Evolutionary conservation across 1,140 invertebrate genomes (phyloP).

Genomic region (Colletes latitarsis): DNA sequence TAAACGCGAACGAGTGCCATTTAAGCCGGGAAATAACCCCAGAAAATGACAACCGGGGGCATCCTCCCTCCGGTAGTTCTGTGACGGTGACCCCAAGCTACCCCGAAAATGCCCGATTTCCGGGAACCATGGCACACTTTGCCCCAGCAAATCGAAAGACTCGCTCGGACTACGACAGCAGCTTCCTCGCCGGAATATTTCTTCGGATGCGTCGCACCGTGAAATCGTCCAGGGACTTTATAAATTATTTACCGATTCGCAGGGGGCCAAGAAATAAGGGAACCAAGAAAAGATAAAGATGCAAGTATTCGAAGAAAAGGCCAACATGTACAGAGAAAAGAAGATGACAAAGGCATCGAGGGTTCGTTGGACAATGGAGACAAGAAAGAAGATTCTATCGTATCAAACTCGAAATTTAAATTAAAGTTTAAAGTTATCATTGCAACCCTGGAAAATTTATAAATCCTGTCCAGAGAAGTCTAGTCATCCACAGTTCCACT

Average conservation of each 20-base stretch:
- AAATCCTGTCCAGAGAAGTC: too few species aligned
- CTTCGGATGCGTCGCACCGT: constrained; percentile 60
- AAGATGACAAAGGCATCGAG: too few species aligned
- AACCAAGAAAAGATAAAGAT: too few species aligned
- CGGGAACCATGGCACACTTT: constrained; percentile 18
- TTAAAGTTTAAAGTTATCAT: too few species aligned
- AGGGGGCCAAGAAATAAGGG: too few species aligned
- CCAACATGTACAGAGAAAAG: too few species aligned
- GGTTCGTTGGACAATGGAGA: too few species aligned
- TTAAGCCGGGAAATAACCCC: constrained; percentile 5
- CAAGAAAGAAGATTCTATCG: too few species aligned
- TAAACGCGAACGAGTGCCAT: neutral
- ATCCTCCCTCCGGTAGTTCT: neutral
- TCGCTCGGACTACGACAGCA: constrained; percentile 37
- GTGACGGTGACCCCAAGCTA: neutral
- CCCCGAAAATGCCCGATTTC: constrained; percentile 41
- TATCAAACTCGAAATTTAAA: too few species aligned
- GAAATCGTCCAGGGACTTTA: constrained; percentile 68
- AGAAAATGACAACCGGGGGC: neutral
- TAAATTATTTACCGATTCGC: constrained; percentile 72
- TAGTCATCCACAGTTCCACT: too few species aligned
- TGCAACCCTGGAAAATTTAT: too few species aligned
- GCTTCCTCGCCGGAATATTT: constrained; percentile 57
- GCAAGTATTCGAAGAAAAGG: too few species aligned
- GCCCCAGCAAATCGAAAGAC: constrained; percentile 30